Evolutionary conservation across 2,113 vertebrate genomes (phyloP).

Genomic region (Xenopus tropicalis): DNA sequence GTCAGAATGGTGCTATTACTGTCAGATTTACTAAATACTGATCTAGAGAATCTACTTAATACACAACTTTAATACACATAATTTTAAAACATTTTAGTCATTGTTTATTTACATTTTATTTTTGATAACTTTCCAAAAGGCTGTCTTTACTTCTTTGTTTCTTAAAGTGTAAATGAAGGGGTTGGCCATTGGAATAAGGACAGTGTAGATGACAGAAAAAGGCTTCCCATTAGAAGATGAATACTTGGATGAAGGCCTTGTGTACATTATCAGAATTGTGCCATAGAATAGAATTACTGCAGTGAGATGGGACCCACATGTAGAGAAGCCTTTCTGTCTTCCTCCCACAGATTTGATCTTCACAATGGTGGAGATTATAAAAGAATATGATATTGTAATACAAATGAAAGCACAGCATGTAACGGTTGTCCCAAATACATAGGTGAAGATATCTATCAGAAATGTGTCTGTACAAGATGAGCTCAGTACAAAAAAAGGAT

Average conservation of each 20-base stretch:
- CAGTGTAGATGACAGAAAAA: constrained; percentile 29
- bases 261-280: constrained; percentile 14
- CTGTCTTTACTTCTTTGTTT: constrained; percentile 38
- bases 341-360: constrained; percentile 1
- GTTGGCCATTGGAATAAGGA: constrained; percentile 37
- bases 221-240: constrained; percentile 5
- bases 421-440: background rate
- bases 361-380: background rate
- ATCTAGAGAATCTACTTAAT: no score
- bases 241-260: constrained; percentile 23
- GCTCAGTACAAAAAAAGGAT: background rate
- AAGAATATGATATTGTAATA: constrained; percentile 12
- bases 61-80: no score
- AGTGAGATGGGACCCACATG: constrained; percentile 6
- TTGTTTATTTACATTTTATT: no score
- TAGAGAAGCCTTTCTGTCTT: constrained; percentile 5
- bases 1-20: no score
- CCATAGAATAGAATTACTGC: constrained; percentile 5
- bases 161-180: constrained; percentile 32
- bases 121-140: background rate
- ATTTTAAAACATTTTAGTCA: no score
- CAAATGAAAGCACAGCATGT: background rate
- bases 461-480: background rate
- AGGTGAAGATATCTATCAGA: background rate
- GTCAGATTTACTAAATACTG: no score